These are phyloP conservation scores for Ormyrus pomaceus DNA, from an alignment of 2,888 invertebrate species.

Conservation along the genomic window DNA sequence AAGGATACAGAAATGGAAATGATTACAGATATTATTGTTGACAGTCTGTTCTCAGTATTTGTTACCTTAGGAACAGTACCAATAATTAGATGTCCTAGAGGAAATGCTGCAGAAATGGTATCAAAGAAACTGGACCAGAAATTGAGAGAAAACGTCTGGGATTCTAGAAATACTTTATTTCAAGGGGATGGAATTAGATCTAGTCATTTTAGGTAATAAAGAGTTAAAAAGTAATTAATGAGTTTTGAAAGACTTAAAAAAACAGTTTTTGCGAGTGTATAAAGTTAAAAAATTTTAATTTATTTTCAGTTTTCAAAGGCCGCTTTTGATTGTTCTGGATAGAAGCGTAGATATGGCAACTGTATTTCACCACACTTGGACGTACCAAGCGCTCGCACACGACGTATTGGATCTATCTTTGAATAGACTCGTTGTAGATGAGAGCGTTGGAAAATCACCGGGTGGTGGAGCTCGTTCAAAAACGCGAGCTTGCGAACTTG, in stretches of 20 bases:
- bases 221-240: background rate
- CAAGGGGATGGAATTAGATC: conserved; percentile 88
- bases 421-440: conserved; percentile 87
- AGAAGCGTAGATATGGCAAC: conserved; percentile 98
- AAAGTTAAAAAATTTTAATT: background rate
- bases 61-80: conserved; percentile 91
- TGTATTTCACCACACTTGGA: conserved; percentile 99
- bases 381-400: conserved; percentile 98
- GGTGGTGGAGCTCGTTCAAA: conserved; percentile 84
- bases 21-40: conserved; percentile 95
- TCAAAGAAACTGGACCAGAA: conserved; percentile 98
- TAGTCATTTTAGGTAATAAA: conserved; percentile 78
- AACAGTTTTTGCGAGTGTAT: too few species aligned
- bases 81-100: conserved; percentile 88
- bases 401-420: conserved; percentile 95
- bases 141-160: conserved; percentile 96
- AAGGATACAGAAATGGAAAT: conserved; percentile 96
- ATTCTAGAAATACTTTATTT: conserved; percentile 97
- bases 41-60: conserved; percentile 97
- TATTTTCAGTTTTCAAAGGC: conserved; percentile 92
- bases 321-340: conserved; percentile 93
- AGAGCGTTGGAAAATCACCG: conserved; percentile 77
- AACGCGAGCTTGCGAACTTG: conserved; percentile 92
- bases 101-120: conserved; percentile 99
- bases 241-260: too few species aligned